Evolutionary conservation across 2,797 vertebrate genomes (phyloP).

Genomic region (Acrocephalus scirpaceus): DNA sequence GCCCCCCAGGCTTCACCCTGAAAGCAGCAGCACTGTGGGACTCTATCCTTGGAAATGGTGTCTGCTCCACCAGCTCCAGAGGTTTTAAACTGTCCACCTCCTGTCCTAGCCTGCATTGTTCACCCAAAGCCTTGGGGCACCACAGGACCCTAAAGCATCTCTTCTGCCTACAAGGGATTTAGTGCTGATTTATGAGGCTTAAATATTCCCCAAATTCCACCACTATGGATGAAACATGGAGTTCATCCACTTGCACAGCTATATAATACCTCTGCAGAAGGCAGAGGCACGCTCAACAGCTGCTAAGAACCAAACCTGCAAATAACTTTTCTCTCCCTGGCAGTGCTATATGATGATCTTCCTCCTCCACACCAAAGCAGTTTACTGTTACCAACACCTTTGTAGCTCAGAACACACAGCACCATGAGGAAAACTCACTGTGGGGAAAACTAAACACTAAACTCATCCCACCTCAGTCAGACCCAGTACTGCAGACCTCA

Average conservation of each 20-base stretch:
- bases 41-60: background rate
- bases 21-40: background rate
- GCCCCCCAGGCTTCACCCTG: background rate
- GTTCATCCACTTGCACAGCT: background rate
- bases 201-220: background rate
- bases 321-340: background rate
- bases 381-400: background rate
- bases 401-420: background rate
- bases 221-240: background rate
- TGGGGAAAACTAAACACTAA: background rate
- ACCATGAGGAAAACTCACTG: background rate
- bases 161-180: background rate
- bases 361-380: background rate
- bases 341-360: background rate
- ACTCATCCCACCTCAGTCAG: background rate
- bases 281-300: background rate
- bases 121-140: fast-evolving
- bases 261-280: background rate
- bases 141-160: background rate
- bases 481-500: background rate
- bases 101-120: background rate
- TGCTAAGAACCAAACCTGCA: background rate
- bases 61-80: background rate
- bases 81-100: background rate
- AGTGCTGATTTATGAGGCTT: background rate